Evolutionary conservation across 2,888 invertebrate genomes (phyloP).

Genomic region (Cephus sareptanus): DNA sequence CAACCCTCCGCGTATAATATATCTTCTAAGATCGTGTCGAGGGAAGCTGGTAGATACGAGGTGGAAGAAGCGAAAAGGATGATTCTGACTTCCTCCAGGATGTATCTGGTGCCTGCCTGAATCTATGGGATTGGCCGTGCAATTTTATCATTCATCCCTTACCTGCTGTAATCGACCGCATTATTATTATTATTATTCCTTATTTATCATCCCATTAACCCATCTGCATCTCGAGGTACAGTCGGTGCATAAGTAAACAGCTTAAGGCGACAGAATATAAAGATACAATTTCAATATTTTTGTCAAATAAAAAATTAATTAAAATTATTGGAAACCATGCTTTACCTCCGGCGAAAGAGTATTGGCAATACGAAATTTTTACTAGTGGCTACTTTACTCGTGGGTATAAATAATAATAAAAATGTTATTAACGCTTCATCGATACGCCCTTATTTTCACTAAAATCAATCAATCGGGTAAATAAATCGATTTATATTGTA

Average conservation of each 20-base stretch:
- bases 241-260: not conserved
- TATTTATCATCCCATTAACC: not conserved
- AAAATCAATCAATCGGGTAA: not conserved
- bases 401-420: not conserved
- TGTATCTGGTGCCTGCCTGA: not conserved
- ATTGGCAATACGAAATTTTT: too few relatives aligned
- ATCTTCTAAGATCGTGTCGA: slow-evolving; percentile 44
- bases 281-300: not conserved
- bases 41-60: not conserved
- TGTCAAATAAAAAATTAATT: not conserved
- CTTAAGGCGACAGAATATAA: not conserved
- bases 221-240: not conserved
- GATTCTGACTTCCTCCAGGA: not conserved
- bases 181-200: not conserved
- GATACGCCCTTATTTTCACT: not conserved
- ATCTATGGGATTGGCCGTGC: not conserved
- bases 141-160: not conserved
- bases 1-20: slow-evolving; percentile 53
- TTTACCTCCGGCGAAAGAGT: too few relatives aligned
- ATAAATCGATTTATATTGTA: not conserved
- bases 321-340: too few relatives aligned
- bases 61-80: not conserved
- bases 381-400: too few relatives aligned
- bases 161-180: not conserved
- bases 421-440: not conserved